A percentile compares a stretch with the other conserved stretches of the same genome.
These are phyloP conservation scores for Neogobius melanostomus DNA, from an alignment of 2,113 vertebrate species.

Conservation along the genomic window DNA sequence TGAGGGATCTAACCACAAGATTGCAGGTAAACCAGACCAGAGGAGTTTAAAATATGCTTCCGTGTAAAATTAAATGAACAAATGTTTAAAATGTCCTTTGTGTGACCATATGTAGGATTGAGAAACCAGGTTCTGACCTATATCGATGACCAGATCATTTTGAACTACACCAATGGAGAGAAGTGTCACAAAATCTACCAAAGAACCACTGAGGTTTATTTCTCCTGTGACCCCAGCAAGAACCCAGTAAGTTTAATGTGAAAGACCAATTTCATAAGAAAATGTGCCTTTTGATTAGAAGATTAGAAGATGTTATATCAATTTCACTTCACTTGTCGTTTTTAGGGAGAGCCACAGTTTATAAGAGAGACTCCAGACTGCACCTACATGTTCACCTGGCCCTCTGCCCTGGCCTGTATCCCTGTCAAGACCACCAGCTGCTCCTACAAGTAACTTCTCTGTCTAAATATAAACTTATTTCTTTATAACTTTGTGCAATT, in stretches of 20 bases:
- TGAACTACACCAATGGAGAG: slow-evolving; percentile 90
- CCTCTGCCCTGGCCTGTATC: slow-evolving; percentile 85
- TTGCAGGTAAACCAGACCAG: slow-evolving; percentile 78
- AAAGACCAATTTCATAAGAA: too few species aligned
- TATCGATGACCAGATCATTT: slow-evolving; percentile 87
- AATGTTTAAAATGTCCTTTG: neutral
- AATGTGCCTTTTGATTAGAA: neutral
- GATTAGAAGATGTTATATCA: neutral
- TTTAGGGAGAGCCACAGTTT: slow-evolving; percentile 82
- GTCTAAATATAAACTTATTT: too few species aligned
- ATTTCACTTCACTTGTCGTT: neutral
- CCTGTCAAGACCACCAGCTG: slow-evolving; percentile 86
- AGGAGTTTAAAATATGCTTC: neutral
- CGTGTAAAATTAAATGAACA: neutral
- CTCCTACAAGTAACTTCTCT: slow-evolving; percentile 83
- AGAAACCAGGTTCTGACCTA: slow-evolving; percentile 81
- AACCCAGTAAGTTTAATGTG: slow-evolving; percentile 74
- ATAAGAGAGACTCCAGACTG: slow-evolving; percentile 91
- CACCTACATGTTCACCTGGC: slow-evolving; percentile 92
- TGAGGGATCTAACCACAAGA: slow-evolving; percentile 61
- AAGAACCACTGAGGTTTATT: slow-evolving; percentile 88
- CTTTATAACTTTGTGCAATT: too few species aligned
- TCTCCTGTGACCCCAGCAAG: slow-evolving; percentile 84
- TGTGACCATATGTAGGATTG: slow-evolving; percentile 72
- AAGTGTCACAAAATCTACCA: slow-evolving; percentile 86